A percentile compares a stretch with the other conserved stretches of the same genome.
phyloP scores from a whole-genome alignment of 1,140 invertebrate species.

The Drosophila leontia region DNA sequence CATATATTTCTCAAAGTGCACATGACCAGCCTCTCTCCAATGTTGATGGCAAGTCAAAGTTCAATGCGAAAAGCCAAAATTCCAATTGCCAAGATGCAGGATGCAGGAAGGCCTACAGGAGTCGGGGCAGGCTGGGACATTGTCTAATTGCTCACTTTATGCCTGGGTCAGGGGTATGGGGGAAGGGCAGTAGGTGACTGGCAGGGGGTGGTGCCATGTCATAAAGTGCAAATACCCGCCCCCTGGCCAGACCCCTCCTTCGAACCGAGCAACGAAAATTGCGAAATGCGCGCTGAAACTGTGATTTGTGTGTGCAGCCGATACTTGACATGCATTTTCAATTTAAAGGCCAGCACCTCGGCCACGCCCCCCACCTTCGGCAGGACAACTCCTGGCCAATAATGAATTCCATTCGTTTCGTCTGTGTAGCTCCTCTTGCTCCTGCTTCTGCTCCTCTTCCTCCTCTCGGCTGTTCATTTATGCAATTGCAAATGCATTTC shows the following conservation, averaged over 20 bases:
- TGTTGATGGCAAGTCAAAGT: constrained; percentile 74
- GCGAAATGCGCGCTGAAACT: constrained; percentile 41
- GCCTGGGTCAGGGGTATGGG: not conserved
- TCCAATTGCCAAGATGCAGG: constrained; percentile 73
- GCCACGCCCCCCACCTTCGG: not conserved
- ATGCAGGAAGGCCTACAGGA: not conserved
- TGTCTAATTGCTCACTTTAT: constrained; percentile 81
- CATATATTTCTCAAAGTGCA: constrained; percentile 13
- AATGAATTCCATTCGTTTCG: constrained; percentile 84
- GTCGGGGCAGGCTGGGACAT: constrained; percentile 44
- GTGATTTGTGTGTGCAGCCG: constrained; percentile 70
- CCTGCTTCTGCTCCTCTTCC: too few species aligned
- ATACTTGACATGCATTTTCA: constrained; percentile 82
- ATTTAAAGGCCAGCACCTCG: constrained; percentile 70
- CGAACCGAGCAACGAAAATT: constrained; percentile 51
- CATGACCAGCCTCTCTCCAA: not conserved
- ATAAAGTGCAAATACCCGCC: constrained; percentile 69
- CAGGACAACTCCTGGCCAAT: constrained; percentile 56
- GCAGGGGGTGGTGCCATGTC: constrained; percentile 47
- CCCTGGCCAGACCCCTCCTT: constrained; percentile 5
- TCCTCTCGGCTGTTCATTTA: constrained; percentile 53
- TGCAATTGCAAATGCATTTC: constrained; percentile 70
- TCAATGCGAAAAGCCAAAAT: constrained; percentile 74
- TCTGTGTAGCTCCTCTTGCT: constrained; percentile 25
- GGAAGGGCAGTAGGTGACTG: not conserved